phyloP scores from a whole-genome alignment of 1,140 invertebrate genomes.

The Drosophila pseudoananassae region DNA sequence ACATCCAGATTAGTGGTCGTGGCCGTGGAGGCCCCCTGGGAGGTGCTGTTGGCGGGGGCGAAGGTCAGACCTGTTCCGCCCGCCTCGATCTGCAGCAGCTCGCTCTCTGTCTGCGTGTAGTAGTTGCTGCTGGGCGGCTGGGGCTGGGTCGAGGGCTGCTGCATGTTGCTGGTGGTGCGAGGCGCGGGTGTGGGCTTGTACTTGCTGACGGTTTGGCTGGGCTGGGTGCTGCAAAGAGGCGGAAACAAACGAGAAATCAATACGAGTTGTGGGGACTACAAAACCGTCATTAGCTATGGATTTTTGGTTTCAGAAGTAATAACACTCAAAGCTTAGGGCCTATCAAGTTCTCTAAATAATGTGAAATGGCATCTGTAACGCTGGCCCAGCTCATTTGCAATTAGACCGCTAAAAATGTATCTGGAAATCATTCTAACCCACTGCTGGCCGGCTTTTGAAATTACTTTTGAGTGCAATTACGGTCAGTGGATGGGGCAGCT shows the following conservation, averaged over 20 bases:
- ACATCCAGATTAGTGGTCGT: slow-evolving; percentile 62
- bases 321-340: background rate
- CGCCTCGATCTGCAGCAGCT: slow-evolving; percentile 76
- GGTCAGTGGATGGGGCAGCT: slow-evolving; percentile 17
- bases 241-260: slow-evolving; percentile 5
- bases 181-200: slow-evolving; percentile 72
- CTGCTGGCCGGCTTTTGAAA: slow-evolving; percentile 20
- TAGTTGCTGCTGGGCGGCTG: slow-evolving; percentile 78
- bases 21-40: slow-evolving; percentile 36
- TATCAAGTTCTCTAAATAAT: slow-evolving; percentile 2
- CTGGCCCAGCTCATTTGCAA: slow-evolving; percentile 17
- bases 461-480: slow-evolving; percentile 36
- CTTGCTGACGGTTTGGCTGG: slow-evolving; percentile 22
- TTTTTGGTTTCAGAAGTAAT: background rate
- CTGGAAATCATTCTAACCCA: slow-evolving; percentile 10
- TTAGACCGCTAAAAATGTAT: slow-evolving; percentile 14
- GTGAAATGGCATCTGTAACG: background rate
- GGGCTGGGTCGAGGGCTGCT: slow-evolving; percentile 63
- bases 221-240: slow-evolving; percentile 37
- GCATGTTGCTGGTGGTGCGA: slow-evolving; percentile 61
- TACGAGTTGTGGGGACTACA: background rate
- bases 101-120: slow-evolving; percentile 81
- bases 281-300: background rate
- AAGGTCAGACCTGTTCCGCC: slow-evolving; percentile 55
- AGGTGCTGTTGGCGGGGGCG: slow-evolving; percentile 31